phyloP scores from a whole-genome alignment of 2,888 invertebrate species.

The Hirtodrosophila histrioides region DNA sequence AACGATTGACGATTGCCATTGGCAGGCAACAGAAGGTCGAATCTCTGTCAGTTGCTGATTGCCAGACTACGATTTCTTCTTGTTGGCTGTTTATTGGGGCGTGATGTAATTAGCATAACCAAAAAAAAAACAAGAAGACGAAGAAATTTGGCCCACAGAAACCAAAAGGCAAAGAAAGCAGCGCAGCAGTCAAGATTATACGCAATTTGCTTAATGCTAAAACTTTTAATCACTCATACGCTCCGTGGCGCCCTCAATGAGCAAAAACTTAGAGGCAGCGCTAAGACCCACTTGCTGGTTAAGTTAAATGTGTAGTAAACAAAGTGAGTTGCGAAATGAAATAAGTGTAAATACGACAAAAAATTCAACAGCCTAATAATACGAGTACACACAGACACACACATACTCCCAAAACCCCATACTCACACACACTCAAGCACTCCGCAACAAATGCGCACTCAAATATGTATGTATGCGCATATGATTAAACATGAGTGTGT shows the following conservation, averaged over 20 bases:
- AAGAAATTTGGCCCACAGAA: conserved; percentile 11
- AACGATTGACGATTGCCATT: conserved; percentile 35
- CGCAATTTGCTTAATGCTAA: conserved; percentile 73
- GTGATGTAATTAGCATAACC: conserved; percentile 75
- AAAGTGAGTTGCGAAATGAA: conserved; percentile 68
- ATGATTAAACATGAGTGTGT: conserved; percentile 72
- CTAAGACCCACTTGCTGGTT: conserved; percentile 18
- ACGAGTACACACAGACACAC: conserved; percentile 6
- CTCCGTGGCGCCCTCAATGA: conserved; percentile 52
- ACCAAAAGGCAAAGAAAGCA: conserved; percentile 7
- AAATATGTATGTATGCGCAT: conserved; percentile 76
- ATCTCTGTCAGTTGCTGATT: conserved; percentile 19
- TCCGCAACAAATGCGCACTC: conserved; percentile 57
- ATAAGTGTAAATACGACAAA: conserved; percentile 71
- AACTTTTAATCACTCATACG: conserved; percentile 79
- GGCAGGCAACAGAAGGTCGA: conserved; percentile 25
- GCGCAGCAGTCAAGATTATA: conserved; percentile 43
- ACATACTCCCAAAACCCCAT: background rate
- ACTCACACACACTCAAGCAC: background rate
- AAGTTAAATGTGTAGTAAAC: conserved; percentile 56
- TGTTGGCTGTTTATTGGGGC: conserved; percentile 67
- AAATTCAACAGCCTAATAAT: conserved; percentile 16
- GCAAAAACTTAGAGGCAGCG: conserved; percentile 23
- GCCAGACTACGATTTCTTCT: conserved; percentile 40
- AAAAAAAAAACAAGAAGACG: conserved; percentile 7